phyloP scores from a whole-genome alignment of 2,888 invertebrate species.

The Diarsia brunnea region DNA sequence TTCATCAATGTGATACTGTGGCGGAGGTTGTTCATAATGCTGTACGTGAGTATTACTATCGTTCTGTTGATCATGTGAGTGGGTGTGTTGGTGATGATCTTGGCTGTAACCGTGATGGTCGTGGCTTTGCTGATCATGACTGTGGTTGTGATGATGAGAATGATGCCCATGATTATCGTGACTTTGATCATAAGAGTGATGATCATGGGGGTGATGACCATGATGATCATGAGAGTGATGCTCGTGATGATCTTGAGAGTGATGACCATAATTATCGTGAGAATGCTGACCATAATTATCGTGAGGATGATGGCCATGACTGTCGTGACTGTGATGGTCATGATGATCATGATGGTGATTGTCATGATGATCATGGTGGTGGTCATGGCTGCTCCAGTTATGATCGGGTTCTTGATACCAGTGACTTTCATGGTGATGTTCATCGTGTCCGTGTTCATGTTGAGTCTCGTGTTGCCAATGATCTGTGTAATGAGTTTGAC shows the following conservation, averaged over 20 bases:
- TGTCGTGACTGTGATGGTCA: conserved; percentile 7
- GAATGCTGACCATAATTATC: conserved; percentile 32
- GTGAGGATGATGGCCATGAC: background rate
- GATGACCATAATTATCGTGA: conserved; percentile 10
- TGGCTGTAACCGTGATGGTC: conserved; percentile 49
- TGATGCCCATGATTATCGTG: conserved; percentile 43
- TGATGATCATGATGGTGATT: conserved; percentile 43
- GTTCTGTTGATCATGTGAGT: conserved; percentile 40
- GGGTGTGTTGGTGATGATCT: conserved; percentile 53
- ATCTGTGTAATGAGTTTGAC: conserved; percentile 53
- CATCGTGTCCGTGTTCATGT: conserved; percentile 55
- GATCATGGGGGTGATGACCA: conserved; percentile 46
- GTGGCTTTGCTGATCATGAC: conserved; percentile 28
- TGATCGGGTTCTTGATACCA: conserved; percentile 62
- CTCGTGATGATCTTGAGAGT: background rate
- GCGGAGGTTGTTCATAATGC: conserved; percentile 29
- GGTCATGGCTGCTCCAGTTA: conserved; percentile 53
- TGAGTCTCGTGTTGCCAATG: conserved; percentile 60
- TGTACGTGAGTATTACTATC: conserved; percentile 40
- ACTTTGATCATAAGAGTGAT: conserved; percentile 56
- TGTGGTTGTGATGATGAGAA: conserved; percentile 2
- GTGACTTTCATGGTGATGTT: conserved; percentile 60
- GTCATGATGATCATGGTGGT: conserved; percentile 52
- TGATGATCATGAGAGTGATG: conserved; percentile 4
- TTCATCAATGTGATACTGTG: conserved; percentile 18